Percentiles rank a stretch among this genome's conserved stretches.
phyloP scores from a whole-genome alignment of 2,888 invertebrate species.

The Leptothorax acervorum region DNA sequence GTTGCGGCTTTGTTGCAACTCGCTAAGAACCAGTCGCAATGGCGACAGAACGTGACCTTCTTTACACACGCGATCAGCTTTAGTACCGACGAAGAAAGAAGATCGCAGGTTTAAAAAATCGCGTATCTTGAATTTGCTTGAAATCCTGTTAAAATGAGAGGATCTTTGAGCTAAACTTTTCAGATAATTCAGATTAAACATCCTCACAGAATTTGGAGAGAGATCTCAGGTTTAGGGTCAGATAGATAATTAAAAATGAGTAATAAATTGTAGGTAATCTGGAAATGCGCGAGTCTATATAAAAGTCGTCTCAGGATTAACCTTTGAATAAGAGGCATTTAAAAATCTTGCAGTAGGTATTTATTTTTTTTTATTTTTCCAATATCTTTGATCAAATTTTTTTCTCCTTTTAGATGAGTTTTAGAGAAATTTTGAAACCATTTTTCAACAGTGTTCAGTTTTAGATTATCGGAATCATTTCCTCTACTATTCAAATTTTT shows the following conservation, averaged over 20 bases:
- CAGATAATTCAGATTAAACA: too few species aligned
- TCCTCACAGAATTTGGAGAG: not conserved
- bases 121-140: not conserved
- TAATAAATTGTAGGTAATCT: not conserved
- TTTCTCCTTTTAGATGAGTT: not conserved
- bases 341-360: not conserved
- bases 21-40: not conserved
- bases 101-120: not conserved
- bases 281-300: not conserved
- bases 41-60: not conserved
- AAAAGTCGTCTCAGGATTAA: not conserved
- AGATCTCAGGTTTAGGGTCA: too few species aligned
- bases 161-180: not conserved
- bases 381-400: not conserved
- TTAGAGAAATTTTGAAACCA: not conserved
- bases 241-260: not conserved
- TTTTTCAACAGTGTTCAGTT: not conserved
- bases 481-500: not conserved
- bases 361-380: not conserved
- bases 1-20: slow-evolving; percentile 33
- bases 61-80: not conserved
- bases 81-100: not conserved
- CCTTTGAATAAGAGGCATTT: not conserved
- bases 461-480: not conserved
- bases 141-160: not conserved